Evolutionary conservation across 2,888 invertebrate genomes (phyloP), one percentile per base, ranked within the genome.

Genomic region (Rhyacophila evoluta): DNA sequence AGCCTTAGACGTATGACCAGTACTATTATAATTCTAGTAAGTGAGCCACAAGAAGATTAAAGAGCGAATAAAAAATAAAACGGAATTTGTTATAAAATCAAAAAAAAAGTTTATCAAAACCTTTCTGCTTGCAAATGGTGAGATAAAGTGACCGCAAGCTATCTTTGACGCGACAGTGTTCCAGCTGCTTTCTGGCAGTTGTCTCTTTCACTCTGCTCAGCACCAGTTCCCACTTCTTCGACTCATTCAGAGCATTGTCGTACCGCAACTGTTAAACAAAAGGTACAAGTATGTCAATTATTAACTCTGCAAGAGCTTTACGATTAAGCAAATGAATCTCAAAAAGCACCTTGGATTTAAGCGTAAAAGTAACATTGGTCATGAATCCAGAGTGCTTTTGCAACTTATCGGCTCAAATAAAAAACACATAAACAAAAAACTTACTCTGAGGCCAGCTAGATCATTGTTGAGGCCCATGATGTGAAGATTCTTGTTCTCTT

Each of bases 391-490:
- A n/a, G n/a, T n/a, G n/a, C n/a, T n/a, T n/a, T n/a, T n/a, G n/a
- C n/a, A n/a, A n/a, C n/a, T n/a, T n/a, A n/a, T n/a, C n/a, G n/a
- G n/a, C n/a, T n/a, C n/a, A n/a, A n/a, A n/a, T n/a, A n/a, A n/a
- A n/a, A n/a, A n/a, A n/a, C n/a, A n/a, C n/a, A n/a, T n/a, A n/a
- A n/a, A n/a, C n/a, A n/a, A n/a, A n/a, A n/a, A n/a, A 25, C 82
- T 79, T 83, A 90, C 89, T 85, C 89, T 85, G 19, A 93, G 86
- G 81, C 89, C 89, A 10, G 92, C 92, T 15, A 93, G 87, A 77
- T 91, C 89, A 83, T 92, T 93, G 84, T 92, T 92, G 28, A 93
- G 86, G 0, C 91, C 91, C 90, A 93, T 92, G 78, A 93, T 88
- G 81, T 89, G 89, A 15, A 92, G 90, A 28, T 91, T 89, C 85